Base-by-base conservation (phyloP, 2,797 vertebrate species). In the Poeciliopsis turneri region DNA sequence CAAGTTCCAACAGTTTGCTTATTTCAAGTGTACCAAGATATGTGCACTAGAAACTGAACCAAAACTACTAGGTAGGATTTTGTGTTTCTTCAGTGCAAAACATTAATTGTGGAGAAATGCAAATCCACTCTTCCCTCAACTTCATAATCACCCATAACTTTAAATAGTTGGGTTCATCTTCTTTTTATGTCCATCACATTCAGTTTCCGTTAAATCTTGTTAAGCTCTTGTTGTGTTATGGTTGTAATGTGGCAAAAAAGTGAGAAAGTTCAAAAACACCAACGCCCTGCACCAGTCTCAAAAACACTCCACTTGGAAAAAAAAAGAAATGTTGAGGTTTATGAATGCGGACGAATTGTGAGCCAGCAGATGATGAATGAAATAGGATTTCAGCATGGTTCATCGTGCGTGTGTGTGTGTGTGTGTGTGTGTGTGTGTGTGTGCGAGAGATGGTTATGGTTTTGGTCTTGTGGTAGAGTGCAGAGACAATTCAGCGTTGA, bases 321-420 rank as follows among this genome's bases (percentile, higher is more conserved):
- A 2, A 16, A 13, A 46, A 47, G 7, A 55, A 55, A 88, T 80
- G 55, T 80, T 92, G 91, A 88, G 91, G 91, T 92, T 90, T 90
- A 90, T 78, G 87, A 93, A 87, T 92, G 86, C 78, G 87, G 90
- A 93, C 92, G 89, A 89, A 85, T 57, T 71, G 80, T 73, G 82
- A 88, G 91, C 89, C 91, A 90, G 81, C 77, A 84, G 80, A 93
- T 94, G 93, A 95, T 92, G 92, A 94, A 94, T 81, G 92, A 92
- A 88, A 79, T 84, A 84, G 87, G 84, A 83, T 92, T 94, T 93
- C 68, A 74, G 82, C 85, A 33, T 15, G 82, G 74, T 88, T 90
- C 87, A 89, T 79, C 72, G 59, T 85, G 36, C 36, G 4, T 0
- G 33, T 2, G 33, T 36, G 82, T 93, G 1, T 30, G 30, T 2